Conservation (phyloP, 2,797 vertebrate genomes). For the Garrulus glandarius region DNA sequence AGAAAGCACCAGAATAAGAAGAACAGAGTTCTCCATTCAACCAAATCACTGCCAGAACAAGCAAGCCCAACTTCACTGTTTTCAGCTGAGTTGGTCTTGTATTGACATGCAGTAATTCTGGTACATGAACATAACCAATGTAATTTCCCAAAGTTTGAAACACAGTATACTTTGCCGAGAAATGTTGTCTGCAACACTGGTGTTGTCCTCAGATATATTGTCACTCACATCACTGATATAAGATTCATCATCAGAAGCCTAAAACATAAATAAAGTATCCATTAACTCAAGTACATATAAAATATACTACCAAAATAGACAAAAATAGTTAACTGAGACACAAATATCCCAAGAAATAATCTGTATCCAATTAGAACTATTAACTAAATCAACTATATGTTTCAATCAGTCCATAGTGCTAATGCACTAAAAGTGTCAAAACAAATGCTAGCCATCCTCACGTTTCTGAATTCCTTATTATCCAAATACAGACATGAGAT, state of each 20-base stretch:
- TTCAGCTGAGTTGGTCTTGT: background rate
- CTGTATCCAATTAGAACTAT: background rate
- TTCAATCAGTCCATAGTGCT: background rate
- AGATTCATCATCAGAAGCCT: constrained; percentile 99
- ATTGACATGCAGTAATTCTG: background rate
- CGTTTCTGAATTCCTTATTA: background rate
- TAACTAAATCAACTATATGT: background rate
- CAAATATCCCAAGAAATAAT: background rate
- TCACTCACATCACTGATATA: constrained; percentile 99
- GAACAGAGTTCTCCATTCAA: background rate
- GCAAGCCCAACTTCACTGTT: background rate
- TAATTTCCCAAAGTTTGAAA: constrained; percentile 33
- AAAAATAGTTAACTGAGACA: background rate
- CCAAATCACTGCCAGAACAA: background rate
- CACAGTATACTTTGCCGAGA: constrained; percentile 90
- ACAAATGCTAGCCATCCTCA: background rate
- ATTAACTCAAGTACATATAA: background rate
- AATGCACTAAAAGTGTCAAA: background rate
- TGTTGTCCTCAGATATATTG: constrained; percentile 99
- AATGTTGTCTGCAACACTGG: constrained; percentile 95
- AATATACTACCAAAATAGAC: background rate
- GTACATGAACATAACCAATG: background rate
- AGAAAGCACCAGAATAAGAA: background rate
- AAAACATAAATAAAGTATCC: constrained; percentile 11
- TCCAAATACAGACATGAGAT: background rate